Base-by-base conservation (phyloP, 1,140 invertebrate species). In the Lanistes nyassanus region DNA sequence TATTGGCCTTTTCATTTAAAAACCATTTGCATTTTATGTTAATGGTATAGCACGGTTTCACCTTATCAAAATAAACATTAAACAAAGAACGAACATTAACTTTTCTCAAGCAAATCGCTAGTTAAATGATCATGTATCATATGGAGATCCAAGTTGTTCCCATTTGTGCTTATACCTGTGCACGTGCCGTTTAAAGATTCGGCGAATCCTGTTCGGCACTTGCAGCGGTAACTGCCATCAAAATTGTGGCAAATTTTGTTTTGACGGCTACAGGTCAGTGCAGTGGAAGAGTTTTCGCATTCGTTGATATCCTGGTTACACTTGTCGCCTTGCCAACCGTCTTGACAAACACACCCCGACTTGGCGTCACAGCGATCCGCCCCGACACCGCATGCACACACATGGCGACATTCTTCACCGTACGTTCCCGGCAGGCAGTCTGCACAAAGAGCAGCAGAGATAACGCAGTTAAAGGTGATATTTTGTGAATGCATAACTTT, bases 221-320 rank as follows among this genome's bases (percentile, higher is more conserved):
- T 51, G n/a, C 78, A 79, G 6, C 29, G 60, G 70, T 76, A 79
- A n/a, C 74, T 60, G 7, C 75, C 78, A 21, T 47, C 62, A 29
- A 53, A 34, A 64, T 75, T 68, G 53, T 47, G n/a, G 51, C 74
- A 75, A 31, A 2, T 55, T 62, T 68, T 56, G 42, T 21, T 53
- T 42, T 26, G 23, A 16, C 42, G n/a, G 26, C 19, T 11, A 3
- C 29, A 26, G 13, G 13, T 21, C 58, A 65, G 74, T 4, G 55
- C 19, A 11, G 13, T 47, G 11, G 60, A 42, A 19, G 29, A 37
- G 23, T n/a, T 58, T n/a, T 29, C 23, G 29, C 82, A 83, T 73
- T 79, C 80, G 65, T 81, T 70, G 4, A 78, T 47, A 47, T 81
- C 76, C 16, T n/a, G 60, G 55, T 78, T 72, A 76, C 82, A 83